Base-by-base conservation (phyloP, 2,888 invertebrate species). In the Drosophila melanocephala region DNA sequence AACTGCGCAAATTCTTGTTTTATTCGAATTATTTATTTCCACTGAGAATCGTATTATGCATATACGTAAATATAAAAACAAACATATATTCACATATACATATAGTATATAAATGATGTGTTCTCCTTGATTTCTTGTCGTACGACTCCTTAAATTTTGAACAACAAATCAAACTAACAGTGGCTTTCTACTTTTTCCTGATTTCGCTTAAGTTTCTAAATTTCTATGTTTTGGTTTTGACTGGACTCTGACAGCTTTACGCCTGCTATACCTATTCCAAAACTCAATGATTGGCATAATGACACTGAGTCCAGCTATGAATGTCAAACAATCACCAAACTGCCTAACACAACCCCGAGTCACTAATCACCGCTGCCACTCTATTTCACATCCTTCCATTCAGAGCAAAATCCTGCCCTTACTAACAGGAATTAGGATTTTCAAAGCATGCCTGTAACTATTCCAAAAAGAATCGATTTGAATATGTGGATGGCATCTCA, bases 131-230 rank as follows among this genome's bases (percentile, higher is more conserved):
- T n/a, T 52, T 42, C 5, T 14, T 33, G 39, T 42, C 30, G 67
- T 32, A 44, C 58, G 55, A 58, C 32, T 78, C 33, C 61, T 44
- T 64, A 19, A 75, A 78, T 78, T 79, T 78, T 61, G 80, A 79
- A 60, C 30, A 47, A 67, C 39, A 63, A 74, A 57, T 63, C 66
- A 42, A 47, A n/a, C 61, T 37, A 35, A 55, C 62, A 67, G 61
- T 67, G 62, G 30, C 39, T 47, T 26, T 67, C 14, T 35, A 19
- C 4, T 60, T 60, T 12, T 12, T 62, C 57, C 52, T 56, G n/a
- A 57, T 47, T 61, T 68, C 60, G 22, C 47, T 30, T 33, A n/a
- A 12, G n/a, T 30, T 52, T 16, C 14, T 6, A 22, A 37, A 19
- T 26, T 32, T 32, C 26, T 5, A 32, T 50, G 6, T 12, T 39